A percentile compares a stretch with the other conserved stretches of the same genome.
Conservation (phyloP, 2,888 invertebrate genomes). For the Stratiomys singularior region DNA sequence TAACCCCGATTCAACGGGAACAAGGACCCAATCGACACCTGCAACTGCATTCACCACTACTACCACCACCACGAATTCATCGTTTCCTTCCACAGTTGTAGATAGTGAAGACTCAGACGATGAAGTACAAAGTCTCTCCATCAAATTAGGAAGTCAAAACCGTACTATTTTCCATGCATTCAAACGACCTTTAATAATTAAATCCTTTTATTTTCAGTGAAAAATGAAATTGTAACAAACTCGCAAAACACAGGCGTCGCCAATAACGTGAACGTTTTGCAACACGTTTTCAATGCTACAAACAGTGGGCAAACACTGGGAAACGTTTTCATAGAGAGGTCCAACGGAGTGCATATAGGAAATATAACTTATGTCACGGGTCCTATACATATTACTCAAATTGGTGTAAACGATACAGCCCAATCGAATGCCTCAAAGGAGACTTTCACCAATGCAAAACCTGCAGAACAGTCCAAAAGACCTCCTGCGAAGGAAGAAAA, state of each 20-base stretch:
- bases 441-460: neutral
- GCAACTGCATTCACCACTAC: constrained; percentile 15
- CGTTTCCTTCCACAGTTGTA: constrained; percentile 40
- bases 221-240: constrained; percentile 5
- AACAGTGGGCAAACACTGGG: constrained; percentile 61
- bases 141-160: constrained; percentile 12
- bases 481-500: neutral
- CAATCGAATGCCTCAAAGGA: neutral
- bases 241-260: neutral
- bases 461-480: neutral
- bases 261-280: constrained; percentile 57
- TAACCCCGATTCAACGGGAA: neutral
- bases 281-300: constrained; percentile 59
- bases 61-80: constrained; percentile 29
- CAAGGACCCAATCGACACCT: neutral
- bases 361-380: constrained; percentile 67
- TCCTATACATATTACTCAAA: constrained; percentile 62
- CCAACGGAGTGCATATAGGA: constrained; percentile 66
- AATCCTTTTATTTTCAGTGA: constrained; percentile 1
- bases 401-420: constrained; percentile 22
- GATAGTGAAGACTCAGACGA: constrained; percentile 26
- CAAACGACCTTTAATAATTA: neutral
- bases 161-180: neutral
- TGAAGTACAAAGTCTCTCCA: neutral
- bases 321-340: constrained; percentile 64